Evolutionary conservation across 2,888 invertebrate genomes (phyloP).

Genomic region (Lasioglossum vierecki): DNA sequence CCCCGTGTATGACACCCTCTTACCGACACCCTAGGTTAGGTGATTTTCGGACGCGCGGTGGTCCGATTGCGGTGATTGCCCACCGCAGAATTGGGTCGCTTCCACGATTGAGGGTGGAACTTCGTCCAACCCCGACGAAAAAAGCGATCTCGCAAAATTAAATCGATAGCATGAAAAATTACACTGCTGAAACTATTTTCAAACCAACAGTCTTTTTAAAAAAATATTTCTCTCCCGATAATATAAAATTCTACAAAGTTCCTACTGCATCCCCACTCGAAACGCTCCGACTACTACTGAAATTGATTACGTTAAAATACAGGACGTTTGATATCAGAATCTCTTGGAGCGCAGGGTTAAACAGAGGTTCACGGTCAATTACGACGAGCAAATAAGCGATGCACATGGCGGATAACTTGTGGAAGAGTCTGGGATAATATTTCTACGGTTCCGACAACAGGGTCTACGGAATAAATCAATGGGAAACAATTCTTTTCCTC

Average conservation of each 20-base stretch:
- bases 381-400: not conserved
- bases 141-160: not conserved
- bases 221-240: not conserved
- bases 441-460: not conserved
- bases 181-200: not conserved
- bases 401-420: not conserved
- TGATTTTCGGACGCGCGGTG: not conserved
- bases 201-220: not conserved
- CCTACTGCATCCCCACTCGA: not conserved
- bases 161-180: not conserved
- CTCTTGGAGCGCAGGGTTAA: not conserved
- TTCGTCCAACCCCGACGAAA: not conserved
- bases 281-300: not conserved
- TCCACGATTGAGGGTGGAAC: not conserved
- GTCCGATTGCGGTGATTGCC: not conserved
- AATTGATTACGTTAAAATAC: not conserved
- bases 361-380: not conserved
- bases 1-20: constrained; percentile 20
- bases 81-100: not conserved
- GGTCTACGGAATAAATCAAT: not conserved
- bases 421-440: not conserved
- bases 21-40: constrained; percentile 5
- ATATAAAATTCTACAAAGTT: not conserved
- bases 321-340: not conserved
- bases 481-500: not conserved